These are phyloP conservation scores for Cheumatopsyche charites DNA, from an alignment of 1,140 invertebrate species.

Conservation along the genomic window DNA sequence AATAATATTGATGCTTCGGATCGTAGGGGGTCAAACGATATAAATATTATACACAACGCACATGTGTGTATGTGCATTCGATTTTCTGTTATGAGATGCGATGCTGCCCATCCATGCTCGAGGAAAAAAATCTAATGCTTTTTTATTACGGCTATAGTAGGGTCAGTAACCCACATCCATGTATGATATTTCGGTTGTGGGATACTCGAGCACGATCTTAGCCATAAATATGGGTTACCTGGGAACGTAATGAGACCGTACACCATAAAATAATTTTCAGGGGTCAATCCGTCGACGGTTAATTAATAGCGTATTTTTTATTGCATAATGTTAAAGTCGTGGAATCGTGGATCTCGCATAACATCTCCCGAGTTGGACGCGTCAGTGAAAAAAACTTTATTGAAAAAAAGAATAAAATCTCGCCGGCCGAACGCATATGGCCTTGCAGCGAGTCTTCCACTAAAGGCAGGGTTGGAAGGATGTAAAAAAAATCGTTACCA, in stretches of 20 bases:
- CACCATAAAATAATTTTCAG: slow-evolving; percentile 11
- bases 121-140: slow-evolving; percentile 1
- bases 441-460: slow-evolving; percentile 12
- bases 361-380: too few relatives aligned
- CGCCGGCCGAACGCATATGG: slow-evolving; percentile 17
- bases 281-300: not conserved
- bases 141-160: slow-evolving; percentile 3
- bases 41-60: not conserved
- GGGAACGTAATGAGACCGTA: not conserved
- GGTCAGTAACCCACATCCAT: slow-evolving; percentile 33
- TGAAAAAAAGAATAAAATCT: slow-evolving; percentile 7
- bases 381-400: too few relatives aligned
- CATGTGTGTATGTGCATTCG: not conserved
- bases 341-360: too few relatives aligned
- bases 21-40: slow-evolving; percentile 12
- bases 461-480: slow-evolving; percentile 1
- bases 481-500: slow-evolving; percentile 32
- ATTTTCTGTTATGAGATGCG: not conserved
- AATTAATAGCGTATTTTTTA: too few relatives aligned
- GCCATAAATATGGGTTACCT: slow-evolving; percentile 39
- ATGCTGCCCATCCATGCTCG: too few relatives aligned
- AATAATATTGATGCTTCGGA: slow-evolving; percentile 33
- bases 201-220: slow-evolving; percentile 26
- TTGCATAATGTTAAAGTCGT: too few relatives aligned
- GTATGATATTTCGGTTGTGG: slow-evolving; percentile 13